These are phyloP conservation scores for Antheraea yamamai DNA, from an alignment of 2,888 invertebrate genomes.

Conservation along the genomic window DNA sequence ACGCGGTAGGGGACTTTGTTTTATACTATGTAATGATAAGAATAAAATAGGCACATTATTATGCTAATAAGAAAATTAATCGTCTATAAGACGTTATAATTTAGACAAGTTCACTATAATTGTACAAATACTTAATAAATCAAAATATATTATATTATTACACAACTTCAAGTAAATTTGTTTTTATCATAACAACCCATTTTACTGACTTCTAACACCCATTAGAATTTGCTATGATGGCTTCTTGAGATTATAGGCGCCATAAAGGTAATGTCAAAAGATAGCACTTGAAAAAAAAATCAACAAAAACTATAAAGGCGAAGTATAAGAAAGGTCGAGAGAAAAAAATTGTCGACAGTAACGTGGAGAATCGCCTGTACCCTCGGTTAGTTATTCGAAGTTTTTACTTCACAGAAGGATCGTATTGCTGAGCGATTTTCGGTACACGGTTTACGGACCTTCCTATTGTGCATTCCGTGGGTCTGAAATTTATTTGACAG, in stretches of 20 bases:
- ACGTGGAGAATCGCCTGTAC: slow-evolving; percentile 65
- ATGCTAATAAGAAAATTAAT: background rate
- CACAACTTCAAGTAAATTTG: slow-evolving; percentile 60
- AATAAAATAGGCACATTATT: background rate
- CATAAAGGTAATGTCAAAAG: slow-evolving; percentile 74
- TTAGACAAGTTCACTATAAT: background rate
- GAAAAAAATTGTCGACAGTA: slow-evolving; percentile 55
- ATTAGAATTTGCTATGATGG: slow-evolving; percentile 75
- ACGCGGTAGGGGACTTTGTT: no score
- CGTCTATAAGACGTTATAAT: background rate
- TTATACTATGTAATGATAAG: no score
- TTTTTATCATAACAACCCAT: slow-evolving; percentile 60
- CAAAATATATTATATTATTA: slow-evolving; percentile 37
- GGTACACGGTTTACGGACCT: slow-evolving; percentile 61
- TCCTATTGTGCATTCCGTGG: slow-evolving; percentile 79
- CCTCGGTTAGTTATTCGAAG: slow-evolving; percentile 40
- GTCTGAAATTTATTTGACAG: slow-evolving; percentile 82
- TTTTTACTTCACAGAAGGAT: slow-evolving; percentile 51
- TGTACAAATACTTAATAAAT: background rate
- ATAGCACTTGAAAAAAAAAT: slow-evolving; percentile 74
- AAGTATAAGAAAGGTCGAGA: slow-evolving; percentile 69
- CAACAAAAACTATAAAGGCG: slow-evolving; percentile 73
- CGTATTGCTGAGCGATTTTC: slow-evolving; percentile 67
- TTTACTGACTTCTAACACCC: slow-evolving; percentile 65
- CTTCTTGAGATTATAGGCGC: slow-evolving; percentile 65